Conservation (phyloP, 2,113 vertebrate species). For the Mohoua ochrocephala region DNA sequence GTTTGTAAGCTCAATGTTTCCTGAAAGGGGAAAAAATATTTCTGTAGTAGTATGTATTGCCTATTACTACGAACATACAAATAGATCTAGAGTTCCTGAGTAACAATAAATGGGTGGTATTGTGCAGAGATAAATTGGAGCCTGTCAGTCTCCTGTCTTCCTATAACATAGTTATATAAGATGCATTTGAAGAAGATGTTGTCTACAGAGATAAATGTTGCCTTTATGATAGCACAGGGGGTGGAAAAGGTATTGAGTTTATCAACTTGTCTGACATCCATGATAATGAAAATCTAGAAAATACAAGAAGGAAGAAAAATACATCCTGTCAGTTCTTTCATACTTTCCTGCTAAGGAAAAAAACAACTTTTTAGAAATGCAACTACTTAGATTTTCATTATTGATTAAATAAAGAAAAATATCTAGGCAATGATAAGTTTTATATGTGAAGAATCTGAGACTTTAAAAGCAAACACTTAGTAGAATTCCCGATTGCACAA, state of each 20-base stretch:
- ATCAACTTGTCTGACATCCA: neutral
- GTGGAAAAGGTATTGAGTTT: neutral
- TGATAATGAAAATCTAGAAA: neutral
- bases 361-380: neutral
- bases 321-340: neutral
- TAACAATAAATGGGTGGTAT: neutral
- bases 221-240: neutral
- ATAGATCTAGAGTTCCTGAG: neutral
- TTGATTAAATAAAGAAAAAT: neutral
- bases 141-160: neutral
- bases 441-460: neutral
- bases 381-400: neutral
- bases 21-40: neutral
- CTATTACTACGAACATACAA: neutral
- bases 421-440: neutral
- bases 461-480: neutral
- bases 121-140: neutral
- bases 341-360: neutral
- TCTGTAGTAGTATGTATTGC: neutral
- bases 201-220: neutral
- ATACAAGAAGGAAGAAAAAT: neutral
- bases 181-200: neutral
- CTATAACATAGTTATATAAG: neutral
- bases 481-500: neutral
- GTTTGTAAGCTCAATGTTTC: neutral